phyloP scores from a whole-genome alignment of 2,797 vertebrate species.

The Triplophysa bombifrons region DNA sequence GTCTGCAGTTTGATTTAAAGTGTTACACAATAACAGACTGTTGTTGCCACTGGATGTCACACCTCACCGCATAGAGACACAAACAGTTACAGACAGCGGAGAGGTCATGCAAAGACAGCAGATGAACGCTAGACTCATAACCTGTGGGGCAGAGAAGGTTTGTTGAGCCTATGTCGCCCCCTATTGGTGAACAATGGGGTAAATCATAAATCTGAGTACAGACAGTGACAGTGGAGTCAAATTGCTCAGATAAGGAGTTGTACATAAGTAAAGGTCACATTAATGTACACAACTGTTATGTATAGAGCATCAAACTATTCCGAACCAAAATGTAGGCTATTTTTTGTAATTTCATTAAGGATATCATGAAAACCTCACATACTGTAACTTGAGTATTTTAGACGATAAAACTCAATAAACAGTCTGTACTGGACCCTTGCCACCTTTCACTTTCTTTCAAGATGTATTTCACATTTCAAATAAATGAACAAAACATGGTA shows the following conservation, averaged over 20 bases:
- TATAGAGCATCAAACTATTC: neutral
- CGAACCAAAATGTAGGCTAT: neutral
- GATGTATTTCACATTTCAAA: slow-evolving; percentile 24
- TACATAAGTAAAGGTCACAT: neutral
- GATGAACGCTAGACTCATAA: slow-evolving; percentile 28
- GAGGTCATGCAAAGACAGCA: slow-evolving; percentile 38
- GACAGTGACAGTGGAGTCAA: neutral
- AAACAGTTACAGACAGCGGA: slow-evolving; percentile 29
- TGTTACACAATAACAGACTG: slow-evolving; percentile 13
- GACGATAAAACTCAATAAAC: neutral
- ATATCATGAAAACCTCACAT: no score
- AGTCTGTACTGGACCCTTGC: neutral
- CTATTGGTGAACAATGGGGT: slow-evolving; percentile 47
- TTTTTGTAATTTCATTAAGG: no score
- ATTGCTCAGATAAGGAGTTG: neutral
- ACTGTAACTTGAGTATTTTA: neutral
- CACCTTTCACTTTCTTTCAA: neutral
- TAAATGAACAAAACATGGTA: slow-evolving; percentile 38
- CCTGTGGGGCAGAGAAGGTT: slow-evolving; percentile 17
- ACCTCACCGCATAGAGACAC: slow-evolving; percentile 13
- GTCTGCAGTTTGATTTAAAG: neutral
- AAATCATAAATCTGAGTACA: no score
- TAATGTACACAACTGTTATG: neutral
- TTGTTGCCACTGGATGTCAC: slow-evolving; percentile 29
- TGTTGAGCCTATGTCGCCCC: slow-evolving; percentile 57